These are phyloP conservation scores for Chondrosia reniformis DNA, from an alignment of 37 sponge, comb jelly and placozoan genomes.

Conservation along the genomic window DNA sequence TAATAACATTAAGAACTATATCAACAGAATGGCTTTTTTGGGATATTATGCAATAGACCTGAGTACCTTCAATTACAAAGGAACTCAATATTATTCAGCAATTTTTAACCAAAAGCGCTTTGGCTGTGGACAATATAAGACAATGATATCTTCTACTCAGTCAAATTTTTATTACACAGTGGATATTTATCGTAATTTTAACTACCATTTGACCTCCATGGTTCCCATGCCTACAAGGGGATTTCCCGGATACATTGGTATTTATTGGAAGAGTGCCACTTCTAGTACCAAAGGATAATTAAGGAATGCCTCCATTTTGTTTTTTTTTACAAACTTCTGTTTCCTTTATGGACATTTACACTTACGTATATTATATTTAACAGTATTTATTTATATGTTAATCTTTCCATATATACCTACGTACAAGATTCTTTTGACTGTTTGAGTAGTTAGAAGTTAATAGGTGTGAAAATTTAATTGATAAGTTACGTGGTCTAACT, in stretches of 20 bases:
- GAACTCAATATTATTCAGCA: neutral
- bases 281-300: too few species aligned
- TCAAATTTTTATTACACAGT: neutral
- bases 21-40: neutral
- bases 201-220: too few species aligned
- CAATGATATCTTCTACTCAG: neutral
- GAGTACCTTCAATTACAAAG: constrained; percentile 7
- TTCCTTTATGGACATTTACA: too few species aligned
- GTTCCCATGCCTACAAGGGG: too few species aligned
- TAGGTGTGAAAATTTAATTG: too few species aligned
- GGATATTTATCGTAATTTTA: too few species aligned
- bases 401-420: neutral
- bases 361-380: too few species aligned
- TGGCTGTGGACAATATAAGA: neutral
- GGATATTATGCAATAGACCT: constrained; percentile 2
- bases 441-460: too few species aligned
- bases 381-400: neutral
- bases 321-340: too few species aligned
- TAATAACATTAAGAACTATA: neutral
- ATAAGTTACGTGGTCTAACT: too few species aligned
- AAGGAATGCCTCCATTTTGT: too few species aligned
- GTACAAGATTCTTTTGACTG: too few species aligned
- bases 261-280: neutral
- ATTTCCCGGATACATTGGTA: neutral
- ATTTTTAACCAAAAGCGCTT: constrained; percentile 10